phyloP scores from a whole-genome alignment of 53 echinoderm and acorn worm genomes.

The Holothuria scabra region DNA sequence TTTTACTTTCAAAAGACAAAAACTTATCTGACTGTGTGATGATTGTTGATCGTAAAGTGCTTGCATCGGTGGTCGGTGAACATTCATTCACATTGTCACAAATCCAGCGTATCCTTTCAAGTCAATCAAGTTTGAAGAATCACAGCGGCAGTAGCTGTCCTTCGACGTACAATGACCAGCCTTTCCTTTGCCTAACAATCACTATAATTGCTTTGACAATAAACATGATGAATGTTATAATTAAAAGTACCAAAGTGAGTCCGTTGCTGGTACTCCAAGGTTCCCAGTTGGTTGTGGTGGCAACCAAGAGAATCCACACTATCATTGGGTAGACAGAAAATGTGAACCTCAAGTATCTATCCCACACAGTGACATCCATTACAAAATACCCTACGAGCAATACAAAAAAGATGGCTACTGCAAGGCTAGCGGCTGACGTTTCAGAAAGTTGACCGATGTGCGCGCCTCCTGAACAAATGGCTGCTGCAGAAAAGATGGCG shows the following conservation, averaged over 20 bases:
- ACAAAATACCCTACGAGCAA: slow-evolving; percentile 35
- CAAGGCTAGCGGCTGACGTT: not conserved
- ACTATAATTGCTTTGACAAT: slow-evolving; percentile 13
- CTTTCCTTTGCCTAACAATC: slow-evolving; percentile 13
- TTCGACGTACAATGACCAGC: slow-evolving; percentile 38
- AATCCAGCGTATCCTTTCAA: no score
- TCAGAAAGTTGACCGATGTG: slow-evolving; percentile 5
- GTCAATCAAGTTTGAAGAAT: no score
- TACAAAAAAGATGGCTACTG: slow-evolving; percentile 32
- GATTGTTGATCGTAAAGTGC: no score
- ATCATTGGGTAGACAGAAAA: slow-evolving; percentile 31
- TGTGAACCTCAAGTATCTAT: slow-evolving; percentile 28
- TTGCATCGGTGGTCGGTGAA: no score
- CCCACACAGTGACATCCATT: slow-evolving; percentile 31
- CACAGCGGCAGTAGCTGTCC: not conserved
- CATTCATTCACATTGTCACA: no score
- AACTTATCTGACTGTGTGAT: no score
- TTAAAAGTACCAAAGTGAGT: slow-evolving; percentile 30
- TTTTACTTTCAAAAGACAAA: no score
- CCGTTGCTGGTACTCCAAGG: slow-evolving; percentile 12
- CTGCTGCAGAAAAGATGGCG: slow-evolving; percentile 15
- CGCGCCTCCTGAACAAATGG: slow-evolving; percentile 44
- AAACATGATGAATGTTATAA: slow-evolving; percentile 24
- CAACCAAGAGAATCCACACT: slow-evolving; percentile 12
- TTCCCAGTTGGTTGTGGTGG: slow-evolving; percentile 7